Evolutionary conservation across 1,140 invertebrate genomes (phyloP), one percentile per base, ranked within the genome.

Genomic region (Drosophila pseudoobscura): DNA sequence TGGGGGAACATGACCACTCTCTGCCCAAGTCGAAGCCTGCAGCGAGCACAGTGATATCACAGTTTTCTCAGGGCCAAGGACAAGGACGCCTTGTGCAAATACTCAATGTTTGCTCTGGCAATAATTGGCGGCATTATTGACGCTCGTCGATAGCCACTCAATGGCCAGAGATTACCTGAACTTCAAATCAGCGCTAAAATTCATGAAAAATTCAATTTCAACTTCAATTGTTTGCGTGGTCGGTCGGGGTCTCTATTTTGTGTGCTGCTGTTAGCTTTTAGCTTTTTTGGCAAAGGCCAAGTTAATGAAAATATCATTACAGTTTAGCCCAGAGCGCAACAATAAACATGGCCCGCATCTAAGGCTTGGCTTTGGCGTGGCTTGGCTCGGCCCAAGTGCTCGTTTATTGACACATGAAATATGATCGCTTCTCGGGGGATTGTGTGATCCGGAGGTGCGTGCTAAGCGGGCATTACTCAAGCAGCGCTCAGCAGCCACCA

Each of bases 261-360:
- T 29, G 4, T 26, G 5, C 26, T 8, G 8, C 8, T 9, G 3
- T 3, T 9, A 29, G 6, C 2, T 9, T 31, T 31, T 31, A 9
- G 29, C 8, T 9, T 66, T 63, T 63, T 72, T 65, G 68, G 73
- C 61, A 87, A 84, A 85, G 80, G 80, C 80, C 80, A 87, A 85
- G 82, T 78, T 85, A 85, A 85, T 85, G 82, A 85, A 85, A 85
- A 85, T 87, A 85, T 85, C 82, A 84, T 84, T 84, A 84, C 75
- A 72, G 50, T 79, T 84, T 84, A 58, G 82, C 80, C 82, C 77
- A 85, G 63, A 85, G 80, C 80, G 65, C 47, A 78, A 64, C 66
- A 79, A 84, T 76, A 79, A 65, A 78, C 64, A 47, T 59, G 45
- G 51, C 31, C 31, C 31, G 31, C 7, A 9, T 31, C 31, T 31